phyloP scores from a whole-genome alignment of 2,113 vertebrate species.

The Strix uralensis region DNA sequence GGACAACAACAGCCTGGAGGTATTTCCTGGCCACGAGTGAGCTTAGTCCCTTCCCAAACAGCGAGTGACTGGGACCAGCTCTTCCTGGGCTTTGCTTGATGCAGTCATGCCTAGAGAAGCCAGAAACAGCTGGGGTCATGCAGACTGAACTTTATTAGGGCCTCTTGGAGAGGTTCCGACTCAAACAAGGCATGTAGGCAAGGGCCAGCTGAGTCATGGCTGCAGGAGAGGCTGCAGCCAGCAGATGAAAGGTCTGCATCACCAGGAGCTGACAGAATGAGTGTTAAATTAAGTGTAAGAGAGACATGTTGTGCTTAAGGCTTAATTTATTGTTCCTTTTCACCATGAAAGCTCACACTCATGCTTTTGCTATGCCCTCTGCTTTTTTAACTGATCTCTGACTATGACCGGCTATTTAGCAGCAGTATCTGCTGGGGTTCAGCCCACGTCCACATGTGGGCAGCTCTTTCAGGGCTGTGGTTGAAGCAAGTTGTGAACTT shows the following conservation, averaged over 20 bases:
- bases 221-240: background rate
- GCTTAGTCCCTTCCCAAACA: background rate
- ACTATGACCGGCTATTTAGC: background rate
- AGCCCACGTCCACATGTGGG: rapidly evolving
- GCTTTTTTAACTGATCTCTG: background rate
- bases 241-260: background rate
- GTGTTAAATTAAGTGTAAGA: background rate
- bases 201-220: background rate
- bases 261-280: background rate
- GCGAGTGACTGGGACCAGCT: background rate
- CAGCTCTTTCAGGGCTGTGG: background rate
- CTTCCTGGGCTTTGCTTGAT: background rate
- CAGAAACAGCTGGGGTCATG: background rate
- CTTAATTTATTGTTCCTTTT: background rate
- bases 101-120: background rate
- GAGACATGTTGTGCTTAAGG: background rate
- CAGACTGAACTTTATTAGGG: background rate
- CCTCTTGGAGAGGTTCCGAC: background rate
- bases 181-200: background rate
- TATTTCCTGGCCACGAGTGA: background rate
- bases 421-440: background rate
- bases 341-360: background rate
- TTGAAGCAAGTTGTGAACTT: background rate
- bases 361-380: background rate
- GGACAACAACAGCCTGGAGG: background rate